A percentile compares a stretch with the other conserved stretches of the same genome.
Evolutionary conservation across 2,113 vertebrate species (phyloP).

Genomic region (Peromyscus polionotus): DNA sequence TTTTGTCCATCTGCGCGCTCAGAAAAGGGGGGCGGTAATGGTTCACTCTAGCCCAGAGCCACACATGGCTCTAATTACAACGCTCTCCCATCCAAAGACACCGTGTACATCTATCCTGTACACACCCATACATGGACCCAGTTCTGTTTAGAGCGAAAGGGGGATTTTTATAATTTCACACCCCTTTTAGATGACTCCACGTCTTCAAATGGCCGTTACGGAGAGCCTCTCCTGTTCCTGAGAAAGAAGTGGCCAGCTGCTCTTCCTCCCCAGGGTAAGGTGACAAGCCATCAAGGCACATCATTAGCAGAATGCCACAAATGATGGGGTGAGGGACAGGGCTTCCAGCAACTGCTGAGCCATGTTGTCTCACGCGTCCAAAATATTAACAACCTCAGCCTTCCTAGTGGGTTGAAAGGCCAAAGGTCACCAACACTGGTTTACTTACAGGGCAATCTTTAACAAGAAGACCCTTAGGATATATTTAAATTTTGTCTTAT

Average conservation of each 20-base stretch:
- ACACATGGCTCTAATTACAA: constrained; percentile 59
- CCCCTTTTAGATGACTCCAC: constrained; percentile 3
- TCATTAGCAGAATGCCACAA: constrained; percentile 52
- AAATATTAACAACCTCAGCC: constrained; percentile 32
- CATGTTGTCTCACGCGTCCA: background rate
- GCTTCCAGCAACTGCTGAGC: background rate
- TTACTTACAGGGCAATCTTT: constrained; percentile 30
- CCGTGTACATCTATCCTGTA: background rate
- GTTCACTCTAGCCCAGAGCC: constrained; percentile 60
- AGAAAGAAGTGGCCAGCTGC: constrained; percentile 63
- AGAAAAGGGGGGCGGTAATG: constrained; percentile 35
- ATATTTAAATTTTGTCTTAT: constrained; percentile 23
- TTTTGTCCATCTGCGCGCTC: constrained; percentile 58
- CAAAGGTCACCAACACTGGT: background rate
- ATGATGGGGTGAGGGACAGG: background rate
- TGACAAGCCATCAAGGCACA: constrained; percentile 55
- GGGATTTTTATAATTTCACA: background rate
- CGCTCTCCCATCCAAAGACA: constrained; percentile 35
- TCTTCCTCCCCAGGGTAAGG: constrained; percentile 22
- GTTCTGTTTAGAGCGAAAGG: background rate
- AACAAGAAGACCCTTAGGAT: background rate
- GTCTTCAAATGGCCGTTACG: background rate
- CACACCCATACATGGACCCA: background rate
- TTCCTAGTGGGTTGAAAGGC: background rate
- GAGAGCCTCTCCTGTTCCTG: background rate